Conservation (phyloP, 2,113 vertebrate genomes). For the Tretioscincus oriximinensis region DNA sequence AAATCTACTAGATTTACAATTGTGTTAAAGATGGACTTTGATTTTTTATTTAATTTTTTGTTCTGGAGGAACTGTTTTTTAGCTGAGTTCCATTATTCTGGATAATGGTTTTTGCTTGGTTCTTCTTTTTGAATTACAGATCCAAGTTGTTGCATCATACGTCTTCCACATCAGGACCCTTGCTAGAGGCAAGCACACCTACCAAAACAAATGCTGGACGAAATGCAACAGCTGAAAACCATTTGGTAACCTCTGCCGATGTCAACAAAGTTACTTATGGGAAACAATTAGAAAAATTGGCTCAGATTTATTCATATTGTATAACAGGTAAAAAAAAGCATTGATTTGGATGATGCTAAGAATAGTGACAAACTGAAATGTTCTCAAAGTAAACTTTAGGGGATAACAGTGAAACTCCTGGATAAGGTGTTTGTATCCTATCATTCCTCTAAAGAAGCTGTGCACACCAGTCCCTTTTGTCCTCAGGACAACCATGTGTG, state of each 20-base stretch:
- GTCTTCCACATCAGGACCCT: slow-evolving; percentile 66
- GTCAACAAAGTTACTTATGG: slow-evolving; percentile 81
- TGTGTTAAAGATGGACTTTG: neutral
- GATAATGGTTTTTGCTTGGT: neutral
- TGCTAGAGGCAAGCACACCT: slow-evolving; percentile 71
- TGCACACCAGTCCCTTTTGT: too few relatives aligned
- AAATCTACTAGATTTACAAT: slow-evolving; percentile 1
- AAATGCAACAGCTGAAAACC: slow-evolving; percentile 74
- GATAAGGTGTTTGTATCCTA: too few relatives aligned
- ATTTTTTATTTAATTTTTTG: neutral
- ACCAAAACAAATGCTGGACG: slow-evolving; percentile 70
- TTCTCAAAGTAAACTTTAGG: neutral
- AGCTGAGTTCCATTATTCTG: too few relatives aligned
- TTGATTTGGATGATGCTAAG: neutral
- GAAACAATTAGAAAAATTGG: slow-evolving; percentile 82
- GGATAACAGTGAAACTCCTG: neutral
- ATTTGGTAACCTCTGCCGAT: slow-evolving; percentile 74
- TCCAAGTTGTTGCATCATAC: slow-evolving; percentile 84
- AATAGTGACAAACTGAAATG: neutral
- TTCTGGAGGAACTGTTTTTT: neutral
- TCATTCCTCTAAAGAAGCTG: too few relatives aligned
- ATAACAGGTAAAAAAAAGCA: slow-evolving; percentile 80
- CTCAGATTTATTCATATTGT: slow-evolving; percentile 87
- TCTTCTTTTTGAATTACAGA: slow-evolving; percentile 70
- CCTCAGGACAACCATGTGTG: too few relatives aligned